Evolutionary conservation across 2,797 vertebrate species (phyloP), one percentile per base, ranked within the genome.

Genomic region (Crenichthys baileyi): DNA sequence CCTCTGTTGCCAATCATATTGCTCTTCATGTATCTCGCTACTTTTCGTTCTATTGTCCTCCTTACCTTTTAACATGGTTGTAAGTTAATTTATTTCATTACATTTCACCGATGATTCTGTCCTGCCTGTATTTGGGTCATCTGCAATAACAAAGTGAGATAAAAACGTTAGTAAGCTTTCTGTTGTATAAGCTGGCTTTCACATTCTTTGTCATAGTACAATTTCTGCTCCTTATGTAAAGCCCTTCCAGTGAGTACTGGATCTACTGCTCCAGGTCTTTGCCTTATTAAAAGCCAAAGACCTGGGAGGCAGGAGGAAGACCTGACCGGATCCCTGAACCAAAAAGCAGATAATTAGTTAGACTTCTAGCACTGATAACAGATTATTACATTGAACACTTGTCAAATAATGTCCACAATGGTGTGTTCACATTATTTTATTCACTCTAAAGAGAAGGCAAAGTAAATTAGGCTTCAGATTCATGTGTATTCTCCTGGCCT

Each of bases 401-500:
- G 36, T 18, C 16, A 65, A 39, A 31, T 39, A 22, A 20, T 36
- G 18, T 65, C 36, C 18, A 39, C 22, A 6, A 36, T 18, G 29
- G 60, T 18, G 20, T 36, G 31, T 9, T 22, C 31, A 4, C 9
- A 1, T 65, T 36, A 16, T 22, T 61, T 65, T 39, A 65, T 11
- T 53, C 46, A 46, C 65, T 79, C 65, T 78, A 41, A 39, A 55
- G 53, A 67, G 44, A 73, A 77, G 71, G 78, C 7, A 51, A 46
- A 55, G 56, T 20, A 12, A 51, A 71, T 18, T 74, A 56, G 73
- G 75, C 70, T 80, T 76, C 79, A 83, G 61, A 81, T 65, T 87
- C 79, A 79, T 80, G 72, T 74, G 70, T 15, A 73, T 60, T 78
- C 78, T 74, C 31, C 53, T 50, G 50, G 76, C 70, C 73, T 85